Base-by-base conservation (phyloP, 92 coral and sea anemone species). In the Paramuricea clavata region DNA sequence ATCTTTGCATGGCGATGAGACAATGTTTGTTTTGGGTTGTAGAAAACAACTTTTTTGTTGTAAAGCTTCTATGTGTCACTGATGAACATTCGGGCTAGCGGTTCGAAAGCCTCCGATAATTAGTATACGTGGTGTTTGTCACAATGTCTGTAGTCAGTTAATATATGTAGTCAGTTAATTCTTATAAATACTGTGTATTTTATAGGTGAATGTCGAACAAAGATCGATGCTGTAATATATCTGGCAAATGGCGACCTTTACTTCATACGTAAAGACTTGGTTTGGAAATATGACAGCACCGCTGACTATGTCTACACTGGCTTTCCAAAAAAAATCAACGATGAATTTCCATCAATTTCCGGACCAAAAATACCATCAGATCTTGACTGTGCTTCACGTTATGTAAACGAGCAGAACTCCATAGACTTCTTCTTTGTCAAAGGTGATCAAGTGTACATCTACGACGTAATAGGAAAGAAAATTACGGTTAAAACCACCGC, bases 211-310 rank as follows among this genome's bases (percentile, higher is more conserved):
- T 65, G 72, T 17, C 17, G 28, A 65, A 65, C 72, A 13, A 65
- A 32, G 39, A 65, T 65, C 10, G 72, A 65, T 32, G 72, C 39
- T 65, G 42, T 26, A 65, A 65, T 65, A 13, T 28, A 5, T 19
- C 19, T 28, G 39, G 6, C 0, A 65, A 15, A 27, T 28, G 35
- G 41, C n/a, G 72, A 65, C n/a, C 17, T 65, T 31, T 33, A 26
- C 41, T 65, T 65, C 72, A 27, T 65, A 5, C 72, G 72, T 2
- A 65, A 65, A 26, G 41, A 65, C 41, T 31, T 65, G 12, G 72
- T 65, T 28, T 65, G 72, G 72, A 65, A 33, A 31, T 65, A 16
- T 30, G 72, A 65, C 39, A 33, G 72, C 39, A 65, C 72, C 12
- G 23, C 32, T 28, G 39, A 65, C 0, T 39, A 28, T 27, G 72